Evolutionary conservation across 2,888 invertebrate genomes (phyloP), one percentile per base, ranked within the genome.

Genomic region (Xestoiulus laeticollis): DNA sequence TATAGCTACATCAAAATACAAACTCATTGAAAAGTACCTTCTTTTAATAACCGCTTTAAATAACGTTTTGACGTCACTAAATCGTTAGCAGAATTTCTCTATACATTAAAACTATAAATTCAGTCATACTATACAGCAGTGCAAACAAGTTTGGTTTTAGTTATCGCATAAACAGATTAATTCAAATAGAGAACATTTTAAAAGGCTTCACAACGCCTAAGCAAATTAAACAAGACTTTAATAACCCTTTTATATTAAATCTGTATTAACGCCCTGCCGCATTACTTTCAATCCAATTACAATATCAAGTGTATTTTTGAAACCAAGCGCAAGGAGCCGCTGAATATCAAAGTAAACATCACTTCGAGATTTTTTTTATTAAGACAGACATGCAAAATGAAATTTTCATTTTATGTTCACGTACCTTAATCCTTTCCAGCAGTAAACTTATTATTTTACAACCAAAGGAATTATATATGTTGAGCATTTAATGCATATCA

Each of bases 401-500:
- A 59, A 59, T 59, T 59, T n/a, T 59, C 59, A 59, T 59, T 59
- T 59, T 22, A 59, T 59, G 59, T 59, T 59, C 22, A 59, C 59
- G 10, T 8, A 22, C 59, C 22, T n/a, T 59, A 59, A 59, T 59
- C 59, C 59, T 59, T n/a, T 1, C n/a, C 10, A 59, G 59, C 8
- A 59, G 22, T 59, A 59, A 22, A 59, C 22, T 22, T 22, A 59
- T 59, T 10, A 59, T 22, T 22, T 59, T n/a, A 59, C 59, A 22
- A 59, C 59, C 59, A 22, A 59, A 22, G 59, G 59, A 59, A 59
- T 59, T 59, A 22, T 22, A n/a, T n/a, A 59, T n/a, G n/a, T n/a
- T 59, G 19, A 22, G 22, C 6, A 59, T 59, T 59, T 22, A 59
- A 22, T 59, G n/a, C 59, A 38, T 8, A 38, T 38, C 38, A 38